Evolutionary conservation across 2,888 invertebrate genomes (phyloP), one percentile per base, ranked within the genome.

Genomic region (Eupeodes luniger): DNA sequence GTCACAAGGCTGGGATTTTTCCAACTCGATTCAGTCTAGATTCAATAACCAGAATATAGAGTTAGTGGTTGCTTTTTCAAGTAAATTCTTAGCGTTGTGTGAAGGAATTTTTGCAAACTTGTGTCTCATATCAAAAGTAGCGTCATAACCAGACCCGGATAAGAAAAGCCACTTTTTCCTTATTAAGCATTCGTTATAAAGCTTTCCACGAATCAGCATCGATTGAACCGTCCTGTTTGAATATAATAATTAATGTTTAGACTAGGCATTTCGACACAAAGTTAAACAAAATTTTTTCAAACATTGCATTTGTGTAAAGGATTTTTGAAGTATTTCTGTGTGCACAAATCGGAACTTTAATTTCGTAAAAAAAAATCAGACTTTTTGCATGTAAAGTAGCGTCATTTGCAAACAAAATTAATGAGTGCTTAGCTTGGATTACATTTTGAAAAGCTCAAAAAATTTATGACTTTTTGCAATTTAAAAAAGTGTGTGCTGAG

Each of bases 121-220:
- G 62, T 85, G 75, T 85, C 77, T 84, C 78, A 88, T 81, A 88
- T 88, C 78, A 88, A 85, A 79, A 75, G 81, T 70, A 88, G 91
- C 91, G 91, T 91, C 91, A 79, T 84, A 78, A 85, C 75, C 57
- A 72, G 91, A 90, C 90, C 91, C 91, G 82, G 77, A 85, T 77
- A 82, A 84, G 87, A 77, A 77, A 69, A 64, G 47, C 82, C 74
- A 86, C 82, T 81, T 67, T 85, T 88, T 89, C 77, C 59, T 59
- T 86, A 85, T 90, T 89, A 89, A 84, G 90, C 90, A 91, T 91
- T 91, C 90, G 91, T 90, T 91, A 90, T 90, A 89, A 90, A 91
- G 91, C 91, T 90, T 91, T 91, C 91, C 90, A 91, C 91, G 91
- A 92, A 91, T 91, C 91, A 91, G 92, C 91, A 92, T 92, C 92